Percentiles rank a stretch among this genome's conserved stretches.
Conservation (phyloP, 1,140 invertebrate genomes). For the Tetragnatha versicolor region DNA sequence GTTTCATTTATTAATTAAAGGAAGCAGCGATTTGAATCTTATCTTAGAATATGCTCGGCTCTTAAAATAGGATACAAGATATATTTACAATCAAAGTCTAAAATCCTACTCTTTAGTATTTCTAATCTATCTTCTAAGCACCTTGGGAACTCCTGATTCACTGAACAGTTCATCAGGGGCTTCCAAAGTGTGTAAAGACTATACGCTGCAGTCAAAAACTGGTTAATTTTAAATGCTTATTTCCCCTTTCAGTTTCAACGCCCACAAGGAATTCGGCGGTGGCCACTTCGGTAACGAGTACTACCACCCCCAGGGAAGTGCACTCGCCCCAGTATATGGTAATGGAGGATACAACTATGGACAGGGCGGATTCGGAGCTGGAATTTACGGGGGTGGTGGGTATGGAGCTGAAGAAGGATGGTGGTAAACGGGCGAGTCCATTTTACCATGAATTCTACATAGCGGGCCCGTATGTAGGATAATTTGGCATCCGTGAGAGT, state of each 20-base stretch:
- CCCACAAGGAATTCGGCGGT: slow-evolving; percentile 20
- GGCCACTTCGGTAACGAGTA: slow-evolving; percentile 45
- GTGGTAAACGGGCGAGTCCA: background rate
- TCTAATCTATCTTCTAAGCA: too few relatives aligned
- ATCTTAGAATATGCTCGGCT: too few relatives aligned
- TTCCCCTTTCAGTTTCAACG: background rate
- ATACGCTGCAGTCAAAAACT: too few relatives aligned
- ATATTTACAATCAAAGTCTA: too few relatives aligned
- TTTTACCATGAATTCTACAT: too few relatives aligned
- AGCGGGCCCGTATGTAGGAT: too few relatives aligned
- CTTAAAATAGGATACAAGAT: too few relatives aligned
- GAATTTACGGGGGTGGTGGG: slow-evolving; percentile 33
- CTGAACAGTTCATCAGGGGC: background rate
- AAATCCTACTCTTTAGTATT: too few relatives aligned
- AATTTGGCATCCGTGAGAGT: too few relatives aligned
- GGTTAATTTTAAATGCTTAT: background rate
- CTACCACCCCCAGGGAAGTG: slow-evolving; percentile 4
- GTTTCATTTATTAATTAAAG: too few relatives aligned
- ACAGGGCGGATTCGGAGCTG: slow-evolving; percentile 25
- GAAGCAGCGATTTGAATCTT: too few relatives aligned
- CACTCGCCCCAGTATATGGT: slow-evolving; percentile 25
- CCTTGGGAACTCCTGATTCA: background rate
- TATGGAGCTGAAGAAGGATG: slow-evolving; percentile 28
- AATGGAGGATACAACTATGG: slow-evolving; percentile 17
- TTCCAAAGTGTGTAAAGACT: too few relatives aligned